Conservation (phyloP, 2,113 vertebrate species). For the Tamias sibiricus region DNA sequence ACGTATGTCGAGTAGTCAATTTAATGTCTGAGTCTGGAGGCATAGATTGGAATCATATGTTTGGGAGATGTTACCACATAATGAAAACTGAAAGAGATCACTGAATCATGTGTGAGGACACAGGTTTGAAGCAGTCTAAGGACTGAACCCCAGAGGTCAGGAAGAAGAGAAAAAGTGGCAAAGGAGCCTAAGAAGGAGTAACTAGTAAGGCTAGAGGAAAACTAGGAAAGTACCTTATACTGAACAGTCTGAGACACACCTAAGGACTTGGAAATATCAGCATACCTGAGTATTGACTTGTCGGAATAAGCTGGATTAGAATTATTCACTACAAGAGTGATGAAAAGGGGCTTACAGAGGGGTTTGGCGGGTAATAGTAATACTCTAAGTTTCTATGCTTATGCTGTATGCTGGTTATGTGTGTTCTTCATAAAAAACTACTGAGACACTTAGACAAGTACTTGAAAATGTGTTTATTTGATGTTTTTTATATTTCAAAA, state of each 20-base stretch:
- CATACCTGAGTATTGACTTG: background rate
- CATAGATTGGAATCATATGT: background rate
- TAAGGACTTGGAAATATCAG: background rate
- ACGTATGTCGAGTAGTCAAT: background rate
- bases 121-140: background rate
- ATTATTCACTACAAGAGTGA: background rate
- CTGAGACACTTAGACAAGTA: background rate
- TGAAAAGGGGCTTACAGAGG: background rate
- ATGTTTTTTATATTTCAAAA: background rate
- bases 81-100: background rate
- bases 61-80: background rate
- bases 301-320: background rate
- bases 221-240: background rate
- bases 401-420: background rate
- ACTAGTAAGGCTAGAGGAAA: conserved; percentile 1
- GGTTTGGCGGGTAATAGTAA: no score
- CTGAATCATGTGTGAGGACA: background rate
- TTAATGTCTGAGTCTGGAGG: background rate
- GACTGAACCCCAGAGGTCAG: background rate
- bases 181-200: background rate
- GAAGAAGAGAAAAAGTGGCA: background rate
- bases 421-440: background rate
- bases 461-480: conserved; percentile 3
- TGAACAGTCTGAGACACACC: background rate
- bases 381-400: background rate